Percentiles rank a stretch among this genome's conserved stretches.
Conservation (phyloP, 1,140 invertebrate species). For the Dreissena rostriformis region DNA sequence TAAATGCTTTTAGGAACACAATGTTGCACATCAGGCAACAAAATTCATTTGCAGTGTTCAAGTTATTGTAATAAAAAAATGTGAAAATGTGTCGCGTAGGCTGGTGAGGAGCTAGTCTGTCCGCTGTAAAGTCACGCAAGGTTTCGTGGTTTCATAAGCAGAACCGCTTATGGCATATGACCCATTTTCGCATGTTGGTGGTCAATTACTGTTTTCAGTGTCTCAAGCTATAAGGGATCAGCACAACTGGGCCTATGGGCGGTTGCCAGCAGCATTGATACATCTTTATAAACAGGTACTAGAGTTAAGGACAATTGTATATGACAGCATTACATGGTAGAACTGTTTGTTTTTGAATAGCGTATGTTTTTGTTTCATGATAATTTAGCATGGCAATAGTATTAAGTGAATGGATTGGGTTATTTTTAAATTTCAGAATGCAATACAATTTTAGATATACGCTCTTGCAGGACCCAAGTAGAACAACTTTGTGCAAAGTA, state of each 20-base stretch:
- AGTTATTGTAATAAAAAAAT: too few species aligned
- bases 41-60: too few species aligned
- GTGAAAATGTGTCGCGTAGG: too few species aligned
- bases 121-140: too few species aligned
- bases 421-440: too few species aligned
- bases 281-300: constrained; percentile 45
- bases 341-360: too few species aligned
- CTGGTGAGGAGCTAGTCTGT: too few species aligned
- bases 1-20: too few species aligned
- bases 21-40: too few species aligned
- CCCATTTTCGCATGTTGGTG: background rate
- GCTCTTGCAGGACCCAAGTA: too few species aligned
- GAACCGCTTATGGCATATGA: background rate
- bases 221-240: constrained; percentile 39
- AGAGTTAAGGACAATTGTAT: background rate
- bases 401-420: background rate
- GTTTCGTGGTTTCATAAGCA: too few species aligned
- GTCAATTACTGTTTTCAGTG: constrained; percentile 15
- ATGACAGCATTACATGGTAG: background rate
- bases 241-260: constrained; percentile 32
- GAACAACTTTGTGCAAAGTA: too few species aligned
- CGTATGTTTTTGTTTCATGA: background rate
- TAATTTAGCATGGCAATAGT: background rate
- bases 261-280: constrained; percentile 10
- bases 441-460: background rate